Base-by-base conservation (phyloP, 2,113 vertebrate species). In the Leucopsar rothschildi region DNA sequence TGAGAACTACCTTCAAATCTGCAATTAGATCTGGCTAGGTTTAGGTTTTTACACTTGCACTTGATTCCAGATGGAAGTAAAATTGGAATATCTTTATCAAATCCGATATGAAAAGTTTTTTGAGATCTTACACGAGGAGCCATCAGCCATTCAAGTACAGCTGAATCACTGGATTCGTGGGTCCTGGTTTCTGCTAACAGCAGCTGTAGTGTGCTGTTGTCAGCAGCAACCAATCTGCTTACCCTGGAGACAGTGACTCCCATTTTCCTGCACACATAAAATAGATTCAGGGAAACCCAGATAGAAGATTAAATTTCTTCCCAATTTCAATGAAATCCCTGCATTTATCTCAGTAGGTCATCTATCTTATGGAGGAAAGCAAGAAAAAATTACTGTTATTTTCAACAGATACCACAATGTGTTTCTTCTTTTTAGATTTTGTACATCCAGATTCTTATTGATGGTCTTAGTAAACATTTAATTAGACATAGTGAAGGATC, bases 221-320 rank as follows among this genome's bases (percentile, higher is more conserved):
- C 92, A 95, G 85, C 95, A 95, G 82, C 93, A 93, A 90, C 94
- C 86, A 49, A 39, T 47, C 90, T 93, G 75, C 93, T 95, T 88
- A 86, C 55, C 72, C 71, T 95, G 85, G 79, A 90, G 68, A 81
- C 55, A 49, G 64, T 60, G 80, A 68, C 76, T 96, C 87, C 82
- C 35, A 33, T 93, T 83, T 93, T 92, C 76, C 76, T 92, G 44
- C 73, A 59, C 52, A 52, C 21, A 39, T 61, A 15, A 73, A 88
- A 63, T 11, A 77, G 56, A 63, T 78, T 45, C 56, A 86, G 72
- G 56, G 40, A 91, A 95, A 78, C 42, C 24, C 47, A 87, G 78
- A 55, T 0, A 83, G 71, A 68, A 92, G 49, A 80, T 66, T 15
- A 37, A 63, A 60, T 85, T 89, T 90, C 45, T 85, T 78, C 45